phyloP scores from a whole-genome alignment of 2,888 invertebrate genomes.

The Anagyrus pseudococci region DNA sequence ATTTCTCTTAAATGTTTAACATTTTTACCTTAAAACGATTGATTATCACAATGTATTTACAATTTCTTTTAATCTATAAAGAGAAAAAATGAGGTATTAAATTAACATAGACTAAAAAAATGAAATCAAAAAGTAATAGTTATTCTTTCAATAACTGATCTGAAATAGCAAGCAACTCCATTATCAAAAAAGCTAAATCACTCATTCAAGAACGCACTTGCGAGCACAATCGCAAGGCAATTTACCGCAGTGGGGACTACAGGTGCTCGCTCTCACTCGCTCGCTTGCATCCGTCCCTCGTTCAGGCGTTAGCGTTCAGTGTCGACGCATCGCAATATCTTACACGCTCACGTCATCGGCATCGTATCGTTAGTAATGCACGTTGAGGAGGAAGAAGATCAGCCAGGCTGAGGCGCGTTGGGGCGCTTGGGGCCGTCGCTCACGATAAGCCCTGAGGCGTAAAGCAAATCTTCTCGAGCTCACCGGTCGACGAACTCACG shows the following conservation, averaged over 20 bases:
- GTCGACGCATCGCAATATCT: constrained; percentile 36
- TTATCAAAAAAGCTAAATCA: constrained; percentile 19
- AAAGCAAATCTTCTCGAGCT: constrained; percentile 62
- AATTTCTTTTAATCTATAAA: neutral
- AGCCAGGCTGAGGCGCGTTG: constrained; percentile 20
- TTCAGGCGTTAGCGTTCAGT: constrained; percentile 17
- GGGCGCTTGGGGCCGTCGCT: constrained; percentile 42
- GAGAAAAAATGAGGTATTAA: neutral
- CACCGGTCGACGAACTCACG: constrained; percentile 61
- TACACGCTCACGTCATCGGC: constrained; percentile 41
- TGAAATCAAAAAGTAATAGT: no score
- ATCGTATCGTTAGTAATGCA: constrained; percentile 37
- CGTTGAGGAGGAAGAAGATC: constrained; percentile 33
- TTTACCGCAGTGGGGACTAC: neutral
- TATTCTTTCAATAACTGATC: neutral
- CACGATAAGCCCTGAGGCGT: constrained; percentile 62
- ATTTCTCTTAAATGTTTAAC: no score
- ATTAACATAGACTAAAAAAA: no score
- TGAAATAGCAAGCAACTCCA: constrained; percentile 16
- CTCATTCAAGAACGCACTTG: constrained; percentile 15
- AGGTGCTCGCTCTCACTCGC: constrained; percentile 5
- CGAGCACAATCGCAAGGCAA: constrained; percentile 31
- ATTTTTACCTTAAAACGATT: no score
- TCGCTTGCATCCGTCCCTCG: constrained; percentile 11
- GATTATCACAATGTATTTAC: neutral